Percentiles rank a stretch among this genome's conserved stretches.
Conservation (phyloP, 2,888 invertebrate genomes). For the Pammene aurita region DNA sequence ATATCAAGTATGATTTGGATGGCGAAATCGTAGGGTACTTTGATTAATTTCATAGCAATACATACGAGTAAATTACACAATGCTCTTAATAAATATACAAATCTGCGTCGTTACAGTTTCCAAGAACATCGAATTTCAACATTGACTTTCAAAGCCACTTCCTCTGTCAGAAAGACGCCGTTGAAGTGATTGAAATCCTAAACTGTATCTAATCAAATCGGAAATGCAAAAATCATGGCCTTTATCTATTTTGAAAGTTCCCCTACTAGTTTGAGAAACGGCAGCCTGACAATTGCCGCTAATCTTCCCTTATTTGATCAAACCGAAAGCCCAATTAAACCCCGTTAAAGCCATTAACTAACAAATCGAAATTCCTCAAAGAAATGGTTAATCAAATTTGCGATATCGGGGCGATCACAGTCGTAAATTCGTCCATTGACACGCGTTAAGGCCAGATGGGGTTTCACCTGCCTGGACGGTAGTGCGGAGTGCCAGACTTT, state of each 20-base stretch:
- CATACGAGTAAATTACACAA: no score
- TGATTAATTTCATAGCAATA: no score
- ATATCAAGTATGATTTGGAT: background rate
- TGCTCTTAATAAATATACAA: no score
- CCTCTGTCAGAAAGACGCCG: no score
- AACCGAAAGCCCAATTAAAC: slow-evolving; percentile 33
- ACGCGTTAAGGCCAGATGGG: slow-evolving; percentile 74
- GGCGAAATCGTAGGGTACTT: no score
- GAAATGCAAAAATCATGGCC: no score
- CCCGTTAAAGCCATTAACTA: slow-evolving; percentile 39
- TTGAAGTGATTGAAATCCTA: no score
- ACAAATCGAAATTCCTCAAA: slow-evolving; percentile 36
- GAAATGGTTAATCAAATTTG: slow-evolving; percentile 54
- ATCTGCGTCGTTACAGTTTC: no score
- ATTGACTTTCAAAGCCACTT: no score
- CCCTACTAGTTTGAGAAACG: background rate
- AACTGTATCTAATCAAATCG: no score
- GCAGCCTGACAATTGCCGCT: slow-evolving; percentile 1
- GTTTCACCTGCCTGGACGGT: slow-evolving; percentile 66
- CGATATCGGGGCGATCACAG: slow-evolving; percentile 62
- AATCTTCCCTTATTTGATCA: slow-evolving; percentile 19
- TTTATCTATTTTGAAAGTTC: no score
- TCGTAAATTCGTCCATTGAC: slow-evolving; percentile 61
- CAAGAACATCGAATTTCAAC: no score
- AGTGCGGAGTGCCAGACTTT: slow-evolving; percentile 55